Conservation (phyloP, 2,888 invertebrate species). For the Lagria hirta region DNA sequence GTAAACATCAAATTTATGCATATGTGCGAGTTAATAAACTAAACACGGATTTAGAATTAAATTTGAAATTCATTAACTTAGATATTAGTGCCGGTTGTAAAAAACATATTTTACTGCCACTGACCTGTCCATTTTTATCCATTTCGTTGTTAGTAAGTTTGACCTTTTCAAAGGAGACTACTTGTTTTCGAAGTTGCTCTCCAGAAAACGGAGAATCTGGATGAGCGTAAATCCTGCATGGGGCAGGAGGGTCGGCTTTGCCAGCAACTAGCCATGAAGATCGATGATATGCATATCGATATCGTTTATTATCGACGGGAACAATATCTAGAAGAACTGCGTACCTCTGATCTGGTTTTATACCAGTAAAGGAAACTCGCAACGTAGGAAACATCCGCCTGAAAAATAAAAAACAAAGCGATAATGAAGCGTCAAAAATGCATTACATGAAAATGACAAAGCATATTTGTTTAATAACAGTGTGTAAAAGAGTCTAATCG, state of each 20-base stretch:
- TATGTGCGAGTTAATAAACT: too few species aligned
- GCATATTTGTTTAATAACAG: slow-evolving; percentile 43
- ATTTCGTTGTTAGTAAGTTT: slow-evolving; percentile 84
- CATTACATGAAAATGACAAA: slow-evolving; percentile 44
- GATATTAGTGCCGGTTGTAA: background rate
- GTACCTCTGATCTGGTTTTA: slow-evolving; percentile 67
- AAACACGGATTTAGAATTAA: too few species aligned
- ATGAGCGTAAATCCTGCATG: slow-evolving; percentile 72
- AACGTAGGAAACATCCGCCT: slow-evolving; percentile 84
- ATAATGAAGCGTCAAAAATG: slow-evolving; percentile 46
- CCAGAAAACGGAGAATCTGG: slow-evolving; percentile 81
- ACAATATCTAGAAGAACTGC: slow-evolving; percentile 78
- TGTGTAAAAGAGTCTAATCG: slow-evolving; percentile 46
- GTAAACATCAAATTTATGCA: too few species aligned
- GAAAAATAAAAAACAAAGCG: slow-evolving; percentile 40
- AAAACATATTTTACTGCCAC: slow-evolving; percentile 36
- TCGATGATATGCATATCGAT: slow-evolving; percentile 80
- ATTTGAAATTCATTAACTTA: too few species aligned
- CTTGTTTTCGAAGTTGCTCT: slow-evolving; percentile 75
- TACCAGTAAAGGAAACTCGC: slow-evolving; percentile 71
- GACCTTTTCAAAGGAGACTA: slow-evolving; percentile 81
- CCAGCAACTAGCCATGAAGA: slow-evolving; percentile 82
- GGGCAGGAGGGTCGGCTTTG: slow-evolving; percentile 76
- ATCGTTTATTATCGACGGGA: slow-evolving; percentile 76
- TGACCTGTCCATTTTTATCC: slow-evolving; percentile 75